phyloP scores from a whole-genome alignment of 2,888 invertebrate genomes.

The Lysandra bellargus region DNA sequence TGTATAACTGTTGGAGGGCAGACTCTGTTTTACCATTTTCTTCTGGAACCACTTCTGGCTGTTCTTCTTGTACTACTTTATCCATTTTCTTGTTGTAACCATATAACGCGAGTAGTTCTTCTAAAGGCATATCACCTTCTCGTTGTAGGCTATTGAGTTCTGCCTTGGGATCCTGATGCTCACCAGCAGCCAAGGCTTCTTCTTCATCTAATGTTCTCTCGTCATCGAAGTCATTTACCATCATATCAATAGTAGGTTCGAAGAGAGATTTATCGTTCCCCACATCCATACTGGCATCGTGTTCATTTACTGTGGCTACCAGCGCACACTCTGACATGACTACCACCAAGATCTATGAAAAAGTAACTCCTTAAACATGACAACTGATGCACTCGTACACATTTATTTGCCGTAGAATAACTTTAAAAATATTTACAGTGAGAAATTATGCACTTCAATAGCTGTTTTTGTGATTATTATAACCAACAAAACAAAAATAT shows the following conservation, averaged over 20 bases:
- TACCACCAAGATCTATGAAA: conserved; percentile 58
- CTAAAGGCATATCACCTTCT: conserved; percentile 98
- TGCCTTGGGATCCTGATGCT: conserved; percentile 90
- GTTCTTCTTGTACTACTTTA: conserved; percentile 58
- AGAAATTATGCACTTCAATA: conserved; percentile 42
- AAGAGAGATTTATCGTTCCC: conserved; percentile 84
- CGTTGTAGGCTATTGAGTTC: conserved; percentile 94
- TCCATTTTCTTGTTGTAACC: conserved; percentile 83
- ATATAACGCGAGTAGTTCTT: conserved; percentile 94
- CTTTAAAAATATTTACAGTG: conserved; percentile 20
- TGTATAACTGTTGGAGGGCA: conserved; percentile 71
- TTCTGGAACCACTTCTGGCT: conserved; percentile 61
- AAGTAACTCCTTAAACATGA: conserved; percentile 63
- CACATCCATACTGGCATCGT: conserved; percentile 79
- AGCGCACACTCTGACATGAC: conserved; percentile 81
- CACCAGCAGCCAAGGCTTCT: conserved; percentile 94
- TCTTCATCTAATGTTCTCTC: conserved; percentile 98
- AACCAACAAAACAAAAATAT: conserved; percentile 75
- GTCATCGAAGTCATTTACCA: conserved; percentile 98
- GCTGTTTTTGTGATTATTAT: conserved; percentile 48
- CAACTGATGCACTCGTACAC: conserved; percentile 43
- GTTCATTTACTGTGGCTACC: conserved; percentile 77
- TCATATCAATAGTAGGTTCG: conserved; percentile 97
- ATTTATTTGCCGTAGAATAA: conserved; percentile 35
- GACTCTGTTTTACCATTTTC: conserved; percentile 72